Percentiles rank a stretch among this genome's conserved stretches.
Conservation (phyloP, 1,140 invertebrate species). For the Caenorhabditis tropicalis region DNA sequence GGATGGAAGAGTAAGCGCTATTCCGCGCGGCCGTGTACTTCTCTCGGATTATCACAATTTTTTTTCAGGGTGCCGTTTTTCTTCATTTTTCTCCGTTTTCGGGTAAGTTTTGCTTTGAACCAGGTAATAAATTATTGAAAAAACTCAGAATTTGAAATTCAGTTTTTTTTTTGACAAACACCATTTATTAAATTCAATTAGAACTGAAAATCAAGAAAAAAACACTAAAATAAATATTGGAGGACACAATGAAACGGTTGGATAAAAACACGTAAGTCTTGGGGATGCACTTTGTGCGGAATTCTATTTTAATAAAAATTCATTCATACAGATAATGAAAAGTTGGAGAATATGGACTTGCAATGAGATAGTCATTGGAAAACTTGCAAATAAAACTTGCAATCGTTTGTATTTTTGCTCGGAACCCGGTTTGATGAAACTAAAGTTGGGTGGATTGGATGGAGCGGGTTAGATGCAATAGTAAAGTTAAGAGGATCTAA, state of each 20-base stretch:
- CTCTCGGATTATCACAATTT: too few relatives aligned
- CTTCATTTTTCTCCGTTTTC: too few relatives aligned
- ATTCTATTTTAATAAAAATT: not conserved
- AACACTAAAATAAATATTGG: slow-evolving; percentile 21
- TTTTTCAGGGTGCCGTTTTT: too few relatives aligned
- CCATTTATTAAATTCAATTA: slow-evolving; percentile 14
- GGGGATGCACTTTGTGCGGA: slow-evolving; percentile 9
- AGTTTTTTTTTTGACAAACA: not conserved
- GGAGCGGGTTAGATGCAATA: not conserved
- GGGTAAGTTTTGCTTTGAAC: too few relatives aligned
- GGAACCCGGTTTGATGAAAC: not conserved
- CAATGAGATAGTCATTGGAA: not conserved
- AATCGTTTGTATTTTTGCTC: not conserved
- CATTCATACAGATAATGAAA: slow-evolving; percentile 6
- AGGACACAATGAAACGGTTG: not conserved
- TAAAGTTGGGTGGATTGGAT: not conserved
- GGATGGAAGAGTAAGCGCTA: too few relatives aligned
- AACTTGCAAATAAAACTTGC: not conserved
- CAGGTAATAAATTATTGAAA: too few relatives aligned
- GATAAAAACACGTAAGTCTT: not conserved
- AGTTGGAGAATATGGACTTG: not conserved
- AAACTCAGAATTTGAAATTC: too few relatives aligned
- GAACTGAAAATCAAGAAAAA: slow-evolving; percentile 2
- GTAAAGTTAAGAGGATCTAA: slow-evolving; percentile 13
- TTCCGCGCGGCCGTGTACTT: too few relatives aligned